Base-by-base conservation (phyloP, 2,888 invertebrate species). In the Myopa testacea region DNA sequence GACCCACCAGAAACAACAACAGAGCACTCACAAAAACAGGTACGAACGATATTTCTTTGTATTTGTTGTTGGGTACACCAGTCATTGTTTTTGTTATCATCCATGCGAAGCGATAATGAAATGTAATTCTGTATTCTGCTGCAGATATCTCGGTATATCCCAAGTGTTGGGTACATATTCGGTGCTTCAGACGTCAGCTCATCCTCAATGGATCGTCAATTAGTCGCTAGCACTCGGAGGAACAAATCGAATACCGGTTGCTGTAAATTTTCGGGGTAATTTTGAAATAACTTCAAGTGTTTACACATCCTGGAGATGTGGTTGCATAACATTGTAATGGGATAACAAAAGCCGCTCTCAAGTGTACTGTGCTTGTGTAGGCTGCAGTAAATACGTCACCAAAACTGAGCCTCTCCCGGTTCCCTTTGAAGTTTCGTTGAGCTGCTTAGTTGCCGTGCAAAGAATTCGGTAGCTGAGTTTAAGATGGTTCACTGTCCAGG, bases 31-130 rank as follows among this genome's bases (percentile, higher is more conserved):
- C 26, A 26, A 26, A 26, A 26, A 26, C 26, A 26, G 26, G 26
- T 26, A 26, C 26, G 26, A 26, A 14, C 3, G 55, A 14, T 55
- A 16, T 55, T 16, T 55, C 19, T 16, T 58, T 58, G 16, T 58
- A 16, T 5, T 58, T 58, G 16, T 58, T 58, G 4, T 58, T 58
- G 52, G 52, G 1, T 26, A 26, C 26, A 26, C 26, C 26, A 26
- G 26, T 26, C 26, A 26, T 26, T n/a, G 38, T 67, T 67, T 3
- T 38, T 34, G 38, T 67, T 67, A 67, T 67, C 37, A 37, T 67
- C 37, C 67, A 19, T 16, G 38, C 37, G 38, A 16, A 67, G 10
- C 67, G 10, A 67, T 67, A 67, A 63, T 63, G 63, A 63, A 63
- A 63, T 34, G 63, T 26, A 26, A 26, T 26, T 1, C 52, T 12